Evolutionary conservation across 2,888 invertebrate genomes (phyloP).

Genomic region (Malachius bipustulatus): DNA sequence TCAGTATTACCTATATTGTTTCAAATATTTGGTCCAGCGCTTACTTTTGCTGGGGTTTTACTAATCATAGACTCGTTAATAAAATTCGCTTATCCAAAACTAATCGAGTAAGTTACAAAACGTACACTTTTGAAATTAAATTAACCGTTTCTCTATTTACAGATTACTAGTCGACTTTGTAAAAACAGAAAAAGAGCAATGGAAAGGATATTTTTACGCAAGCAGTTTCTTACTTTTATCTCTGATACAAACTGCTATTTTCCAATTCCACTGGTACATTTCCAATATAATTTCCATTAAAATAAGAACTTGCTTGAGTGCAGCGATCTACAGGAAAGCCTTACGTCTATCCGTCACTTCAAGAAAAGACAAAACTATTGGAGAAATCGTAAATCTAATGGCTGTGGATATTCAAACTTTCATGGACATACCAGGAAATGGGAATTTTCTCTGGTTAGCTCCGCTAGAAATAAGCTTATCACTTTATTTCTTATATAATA

Average conservation of each 20-base stretch:
- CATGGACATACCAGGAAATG: slow-evolving; percentile 70
- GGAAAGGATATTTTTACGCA: slow-evolving; percentile 84
- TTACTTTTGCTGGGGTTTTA: slow-evolving; percentile 71
- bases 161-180: slow-evolving; percentile 65
- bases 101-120: slow-evolving; percentile 73
- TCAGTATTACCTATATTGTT: slow-evolving; percentile 76
- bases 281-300: slow-evolving; percentile 87
- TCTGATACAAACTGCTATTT: slow-evolving; percentile 65
- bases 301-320: slow-evolving; percentile 75
- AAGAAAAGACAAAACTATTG: slow-evolving; percentile 72
- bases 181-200: slow-evolving; percentile 47
- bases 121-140: too few relatives aligned
- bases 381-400: slow-evolving; percentile 89
- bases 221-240: slow-evolving; percentile 62
- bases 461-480: slow-evolving; percentile 80
- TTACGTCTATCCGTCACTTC: slow-evolving; percentile 67
- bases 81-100: slow-evolving; percentile 81
- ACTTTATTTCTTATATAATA: slow-evolving; percentile 75
- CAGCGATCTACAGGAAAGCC: slow-evolving; percentile 81
- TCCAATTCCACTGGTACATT: slow-evolving; percentile 84
- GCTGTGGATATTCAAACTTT: slow-evolving; percentile 84
- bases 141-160: too few relatives aligned
- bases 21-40: slow-evolving; percentile 77
- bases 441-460: slow-evolving; percentile 85
- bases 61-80: slow-evolving; percentile 75